A percentile compares a stretch with the other conserved stretches of the same genome.
Evolutionary conservation across 2,888 invertebrate species (phyloP).

Genomic region (Agrilus cyanescens): DNA sequence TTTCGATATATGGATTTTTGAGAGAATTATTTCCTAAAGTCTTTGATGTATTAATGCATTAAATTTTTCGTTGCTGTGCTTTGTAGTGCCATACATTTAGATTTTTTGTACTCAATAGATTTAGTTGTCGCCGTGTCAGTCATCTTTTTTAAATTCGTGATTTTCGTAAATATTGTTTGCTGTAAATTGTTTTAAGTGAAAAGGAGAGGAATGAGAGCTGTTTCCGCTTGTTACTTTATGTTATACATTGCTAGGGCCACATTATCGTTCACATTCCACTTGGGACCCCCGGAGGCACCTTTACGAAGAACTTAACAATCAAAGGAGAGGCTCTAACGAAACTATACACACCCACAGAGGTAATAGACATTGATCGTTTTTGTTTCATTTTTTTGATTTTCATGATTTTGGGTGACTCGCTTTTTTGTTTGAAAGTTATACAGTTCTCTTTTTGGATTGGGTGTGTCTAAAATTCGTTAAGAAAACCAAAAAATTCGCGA

Average conservation of each 20-base stretch:
- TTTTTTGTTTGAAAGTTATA: background rate
- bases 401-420: background rate
- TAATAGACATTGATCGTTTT: conserved; percentile 18
- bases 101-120: too few species aligned
- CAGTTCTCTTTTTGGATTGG: conserved; percentile 1
- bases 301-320: conserved; percentile 77
- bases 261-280: conserved; percentile 54
- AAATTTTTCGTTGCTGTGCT: too few species aligned
- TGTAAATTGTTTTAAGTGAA: conserved; percentile 7
- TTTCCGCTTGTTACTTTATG: conserved; percentile 17
- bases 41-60: too few species aligned
- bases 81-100: too few species aligned
- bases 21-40: too few species aligned
- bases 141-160: too few species aligned
- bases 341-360: conserved; percentile 47
- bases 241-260: conserved; percentile 30
- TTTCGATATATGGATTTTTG: too few species aligned
- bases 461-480: conserved; percentile 1
- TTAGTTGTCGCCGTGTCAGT: too few species aligned
- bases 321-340: conserved; percentile 54
- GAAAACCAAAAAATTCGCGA: too few species aligned
- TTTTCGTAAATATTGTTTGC: background rate
- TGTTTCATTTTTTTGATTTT: conserved; percentile 3
- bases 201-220: conserved; percentile 11
- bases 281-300: conserved; percentile 85